Evolutionary conservation across 1,140 invertebrate genomes (phyloP), one percentile per base, ranked within the genome.

Genomic region (Paraescarpia echinospica): DNA sequence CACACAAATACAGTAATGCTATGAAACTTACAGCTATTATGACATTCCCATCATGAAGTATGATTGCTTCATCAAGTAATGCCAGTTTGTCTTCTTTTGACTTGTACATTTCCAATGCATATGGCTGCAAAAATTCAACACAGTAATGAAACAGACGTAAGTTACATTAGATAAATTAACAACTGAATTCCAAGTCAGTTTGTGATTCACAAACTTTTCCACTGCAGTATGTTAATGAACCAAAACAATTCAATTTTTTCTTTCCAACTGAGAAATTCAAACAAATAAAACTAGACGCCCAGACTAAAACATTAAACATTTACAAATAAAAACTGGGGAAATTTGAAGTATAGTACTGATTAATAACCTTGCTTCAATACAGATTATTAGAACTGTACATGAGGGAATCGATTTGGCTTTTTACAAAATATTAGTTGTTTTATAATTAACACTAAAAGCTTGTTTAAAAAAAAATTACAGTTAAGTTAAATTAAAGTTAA

Each of bases 21-120:
- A 41, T 8, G 92, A 90, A 94, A 96, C 94, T 94, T 94, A n/a
- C 95, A 89, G 95, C 94, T 22, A 94, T 96, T 34, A 96, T 96
- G 35, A 95, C 94, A 94, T 96, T 95, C 1, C 96, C 96, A 94
- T 96, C 95, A 94, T 94, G 93, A 88, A 92, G 92, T 48, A 94
- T 92, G 33, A 96, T 94, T 33, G 96, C 95, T 93, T 94, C 93
- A 93, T 96, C 95, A 27, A 96, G 89, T 1, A 96, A 92, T 27
- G 92, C 93, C 88, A 96, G 34, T 93, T 96, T 96, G 31, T 96
- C 95, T 93, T 95, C 95, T 92, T 94, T 94, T 31, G 94, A 94
- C 92, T 93, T 94, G 93, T 96, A 96, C 88, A 94, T 92, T 92
- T 96, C 96, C 89, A 96, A 93, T 88, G 94, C 94, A 90, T 94